Percentiles rank a stretch among this genome's conserved stretches.
Evolutionary conservation across 2,113 vertebrate species (phyloP).

Genomic region (Peucedramus taeniatus): DNA sequence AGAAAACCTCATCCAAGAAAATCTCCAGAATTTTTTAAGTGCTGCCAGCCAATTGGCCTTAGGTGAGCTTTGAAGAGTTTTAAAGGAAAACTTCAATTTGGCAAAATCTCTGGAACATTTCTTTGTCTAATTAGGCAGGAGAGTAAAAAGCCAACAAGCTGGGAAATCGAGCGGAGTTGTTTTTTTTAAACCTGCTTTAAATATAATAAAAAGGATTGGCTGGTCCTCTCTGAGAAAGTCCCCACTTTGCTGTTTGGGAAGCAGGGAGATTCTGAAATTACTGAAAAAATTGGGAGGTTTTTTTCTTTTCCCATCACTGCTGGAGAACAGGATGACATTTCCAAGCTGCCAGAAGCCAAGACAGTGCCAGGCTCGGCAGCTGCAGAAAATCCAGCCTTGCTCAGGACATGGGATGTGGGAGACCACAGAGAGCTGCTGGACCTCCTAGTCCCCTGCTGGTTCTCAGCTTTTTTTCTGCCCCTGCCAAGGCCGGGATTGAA

Average conservation of each 20-base stretch:
- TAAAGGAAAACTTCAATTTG: not conserved
- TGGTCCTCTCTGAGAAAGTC: not conserved
- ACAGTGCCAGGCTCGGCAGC: not conserved
- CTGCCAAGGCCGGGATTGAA: not conserved
- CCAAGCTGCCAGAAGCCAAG: not conserved
- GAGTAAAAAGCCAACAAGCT: not conserved
- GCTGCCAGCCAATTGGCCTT: not conserved
- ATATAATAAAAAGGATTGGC: not conserved
- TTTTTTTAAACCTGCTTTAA: not conserved
- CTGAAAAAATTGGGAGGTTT: not conserved
- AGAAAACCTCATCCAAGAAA: not conserved
- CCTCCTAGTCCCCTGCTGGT: not conserved
- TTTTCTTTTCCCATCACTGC: not conserved
- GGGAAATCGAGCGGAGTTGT: not conserved
- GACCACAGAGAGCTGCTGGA: not conserved
- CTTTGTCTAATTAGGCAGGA: not conserved
- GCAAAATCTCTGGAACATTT: not conserved
- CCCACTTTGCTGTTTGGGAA: not conserved
- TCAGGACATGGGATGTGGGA: not conserved
- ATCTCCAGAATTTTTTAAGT: not conserved
- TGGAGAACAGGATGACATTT: not conserved
- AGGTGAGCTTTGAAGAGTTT: not conserved
- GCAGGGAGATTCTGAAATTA: not conserved
- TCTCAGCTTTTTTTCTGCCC: not conserved
- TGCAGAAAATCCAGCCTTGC: not conserved